Percentiles rank a stretch among this genome's conserved stretches.
Evolutionary conservation across 2,888 invertebrate genomes (phyloP).

Genomic region (Euphydryas editha): DNA sequence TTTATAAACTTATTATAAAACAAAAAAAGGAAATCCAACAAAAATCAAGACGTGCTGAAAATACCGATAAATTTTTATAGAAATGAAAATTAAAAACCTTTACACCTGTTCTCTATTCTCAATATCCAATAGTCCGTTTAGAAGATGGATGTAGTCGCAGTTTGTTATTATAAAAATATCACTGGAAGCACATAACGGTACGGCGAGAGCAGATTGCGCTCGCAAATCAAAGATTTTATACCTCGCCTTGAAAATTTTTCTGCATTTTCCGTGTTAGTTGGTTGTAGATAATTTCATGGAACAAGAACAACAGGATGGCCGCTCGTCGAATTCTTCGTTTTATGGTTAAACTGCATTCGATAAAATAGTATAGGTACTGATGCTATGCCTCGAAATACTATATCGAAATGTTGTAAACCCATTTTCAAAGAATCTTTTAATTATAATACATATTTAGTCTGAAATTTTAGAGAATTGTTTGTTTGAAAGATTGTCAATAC

Average conservation of each 20-base stretch:
- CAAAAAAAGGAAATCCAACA: too few species aligned
- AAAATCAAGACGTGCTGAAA: too few species aligned
- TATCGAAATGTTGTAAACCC: too few species aligned
- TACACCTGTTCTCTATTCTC: not conserved
- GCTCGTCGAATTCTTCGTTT: not conserved
- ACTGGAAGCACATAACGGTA: not conserved
- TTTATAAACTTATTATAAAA: too few species aligned
- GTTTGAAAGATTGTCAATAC: too few species aligned
- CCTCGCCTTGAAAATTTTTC: not conserved
- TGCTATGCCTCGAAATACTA: too few species aligned
- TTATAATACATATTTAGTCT: too few species aligned
- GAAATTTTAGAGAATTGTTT: too few species aligned
- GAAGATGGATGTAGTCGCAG: not conserved
- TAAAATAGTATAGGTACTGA: too few species aligned
- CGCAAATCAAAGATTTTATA: conserved; percentile 5
- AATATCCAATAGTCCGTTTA: not conserved
- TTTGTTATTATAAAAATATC: conserved; percentile 1
- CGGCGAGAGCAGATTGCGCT: conserved; percentile 3
- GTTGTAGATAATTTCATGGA: not conserved
- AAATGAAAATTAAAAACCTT: not conserved
- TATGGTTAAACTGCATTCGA: too few species aligned
- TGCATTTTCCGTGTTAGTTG: not conserved
- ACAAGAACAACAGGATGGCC: not conserved
- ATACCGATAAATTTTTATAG: too few species aligned
- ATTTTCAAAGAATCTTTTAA: too few species aligned